Evolutionary conservation across 92 coral and sea anemone species (phyloP).

Genomic region (Metridium senile): DNA sequence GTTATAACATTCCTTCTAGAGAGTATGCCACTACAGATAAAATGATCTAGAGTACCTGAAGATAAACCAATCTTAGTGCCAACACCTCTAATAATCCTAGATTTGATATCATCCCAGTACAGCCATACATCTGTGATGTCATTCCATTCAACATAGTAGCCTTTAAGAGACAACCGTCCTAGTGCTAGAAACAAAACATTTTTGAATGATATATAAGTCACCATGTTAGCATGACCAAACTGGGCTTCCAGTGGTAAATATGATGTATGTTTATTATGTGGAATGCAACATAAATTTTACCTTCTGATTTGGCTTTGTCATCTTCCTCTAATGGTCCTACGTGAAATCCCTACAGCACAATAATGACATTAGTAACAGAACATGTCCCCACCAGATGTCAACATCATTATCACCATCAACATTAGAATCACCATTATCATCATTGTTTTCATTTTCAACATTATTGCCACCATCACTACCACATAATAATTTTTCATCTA

Average conservation of each 20-base stretch:
- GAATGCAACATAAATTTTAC: slow-evolving; percentile 8
- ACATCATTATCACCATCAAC: too few relatives aligned
- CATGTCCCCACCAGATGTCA: too few relatives aligned
- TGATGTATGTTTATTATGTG: too few relatives aligned
- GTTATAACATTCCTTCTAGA: too few relatives aligned
- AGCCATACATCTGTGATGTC: slow-evolving; percentile 89
- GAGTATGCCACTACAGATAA: too few relatives aligned
- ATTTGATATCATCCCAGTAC: slow-evolving; percentile 90
- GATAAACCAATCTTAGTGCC: slow-evolving; percentile 85
- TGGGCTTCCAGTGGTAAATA: too few relatives aligned
- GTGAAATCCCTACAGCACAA: slow-evolving; percentile 37
- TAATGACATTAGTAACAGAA: too few relatives aligned
- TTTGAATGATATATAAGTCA: too few relatives aligned
- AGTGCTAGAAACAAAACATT: slow-evolving; percentile 56
- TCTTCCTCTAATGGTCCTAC: slow-evolving; percentile 42
- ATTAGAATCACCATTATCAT: too few relatives aligned
- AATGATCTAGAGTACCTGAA: slow-evolving; percentile 41
- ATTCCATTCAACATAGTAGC: slow-evolving; percentile 92
- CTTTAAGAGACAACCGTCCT: slow-evolving; percentile 74
- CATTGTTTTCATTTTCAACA: background rate
- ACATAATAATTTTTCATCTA: too few relatives aligned
- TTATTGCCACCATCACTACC: background rate
- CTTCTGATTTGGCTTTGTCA: slow-evolving; percentile 35
- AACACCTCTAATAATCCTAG: slow-evolving; percentile 93
- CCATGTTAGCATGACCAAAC: too few relatives aligned